These are phyloP conservation scores for Puntigrus tetrazona DNA, from an alignment of 2,113 vertebrate genomes.

Conservation along the genomic window DNA sequence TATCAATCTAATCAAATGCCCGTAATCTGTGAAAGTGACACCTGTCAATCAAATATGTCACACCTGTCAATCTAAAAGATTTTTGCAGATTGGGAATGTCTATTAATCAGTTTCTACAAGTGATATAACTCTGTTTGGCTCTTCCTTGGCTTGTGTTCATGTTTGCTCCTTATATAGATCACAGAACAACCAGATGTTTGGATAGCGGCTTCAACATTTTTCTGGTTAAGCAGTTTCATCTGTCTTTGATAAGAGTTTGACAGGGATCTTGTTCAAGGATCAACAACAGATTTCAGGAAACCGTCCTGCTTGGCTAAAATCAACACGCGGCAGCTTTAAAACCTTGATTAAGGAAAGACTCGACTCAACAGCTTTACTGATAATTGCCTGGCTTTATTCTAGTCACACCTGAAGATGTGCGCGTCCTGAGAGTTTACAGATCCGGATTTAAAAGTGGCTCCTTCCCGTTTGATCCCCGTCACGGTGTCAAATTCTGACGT, in stretches of 20 bases:
- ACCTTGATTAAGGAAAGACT: not conserved
- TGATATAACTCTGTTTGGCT: not conserved
- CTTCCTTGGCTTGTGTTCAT: not conserved
- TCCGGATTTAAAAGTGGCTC: not conserved
- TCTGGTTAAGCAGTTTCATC: not conserved
- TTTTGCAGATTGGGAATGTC: not conserved
- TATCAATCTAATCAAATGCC: not conserved
- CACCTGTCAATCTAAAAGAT: not conserved
- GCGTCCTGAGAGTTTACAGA: slow-evolving; percentile 19
- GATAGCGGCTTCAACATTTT: not conserved
- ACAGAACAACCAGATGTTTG: not conserved
- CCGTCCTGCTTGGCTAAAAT: not conserved
- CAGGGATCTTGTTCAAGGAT: not conserved
- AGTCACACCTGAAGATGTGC: not conserved
- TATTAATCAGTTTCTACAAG: not conserved
- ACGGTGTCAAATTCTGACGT: not conserved
- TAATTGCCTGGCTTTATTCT: not conserved
- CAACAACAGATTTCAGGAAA: not conserved
- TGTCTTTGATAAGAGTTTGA: not conserved
- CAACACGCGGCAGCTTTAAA: not conserved
- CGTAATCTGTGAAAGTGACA: not conserved
- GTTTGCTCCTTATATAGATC: not conserved
- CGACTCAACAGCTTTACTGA: not conserved
- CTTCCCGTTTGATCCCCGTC: not conserved
- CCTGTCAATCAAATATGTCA: not conserved